These are phyloP conservation scores for Lagria hirta DNA, from an alignment of 2,888 invertebrate genomes.

Conservation along the genomic window DNA sequence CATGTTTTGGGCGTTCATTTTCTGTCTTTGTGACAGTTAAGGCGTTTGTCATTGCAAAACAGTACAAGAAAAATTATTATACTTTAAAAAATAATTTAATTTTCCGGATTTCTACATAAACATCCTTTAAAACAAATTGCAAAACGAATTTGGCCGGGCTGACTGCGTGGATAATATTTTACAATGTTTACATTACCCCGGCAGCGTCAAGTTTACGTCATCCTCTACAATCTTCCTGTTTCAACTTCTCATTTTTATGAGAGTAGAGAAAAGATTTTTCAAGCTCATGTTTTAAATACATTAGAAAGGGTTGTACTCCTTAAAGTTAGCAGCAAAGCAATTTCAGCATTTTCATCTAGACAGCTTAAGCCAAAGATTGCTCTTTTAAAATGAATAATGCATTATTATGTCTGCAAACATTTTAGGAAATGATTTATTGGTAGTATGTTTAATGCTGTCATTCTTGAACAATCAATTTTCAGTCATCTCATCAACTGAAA, in stretches of 20 bases:
- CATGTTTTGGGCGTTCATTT: too few relatives aligned
- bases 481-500: too few relatives aligned
- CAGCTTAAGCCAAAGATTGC: too few relatives aligned
- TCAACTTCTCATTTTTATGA: constrained; percentile 12
- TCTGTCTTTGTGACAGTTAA: constrained; percentile 1
- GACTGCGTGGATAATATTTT: constrained; percentile 16
- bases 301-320: too few relatives aligned
- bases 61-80: background rate
- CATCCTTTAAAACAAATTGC: constrained; percentile 17
- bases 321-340: too few relatives aligned
- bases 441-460: too few relatives aligned
- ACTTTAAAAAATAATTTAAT: constrained; percentile 16
- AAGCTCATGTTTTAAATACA: constrained; percentile 8
- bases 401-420: too few relatives aligned
- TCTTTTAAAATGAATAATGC: too few relatives aligned
- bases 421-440: too few relatives aligned
- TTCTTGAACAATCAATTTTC: too few relatives aligned
- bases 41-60: background rate
- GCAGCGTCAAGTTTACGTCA: constrained; percentile 17
- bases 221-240: constrained; percentile 11
- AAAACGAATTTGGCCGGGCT: constrained; percentile 10
- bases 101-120: constrained; percentile 16
- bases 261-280: constrained; percentile 4
- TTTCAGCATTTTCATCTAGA: too few relatives aligned
- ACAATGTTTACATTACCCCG: constrained; percentile 19